Percentiles rank a stretch among this genome's conserved stretches.
Conservation (phyloP, 2,888 invertebrate species). For the Troides oblongomaculatus region DNA sequence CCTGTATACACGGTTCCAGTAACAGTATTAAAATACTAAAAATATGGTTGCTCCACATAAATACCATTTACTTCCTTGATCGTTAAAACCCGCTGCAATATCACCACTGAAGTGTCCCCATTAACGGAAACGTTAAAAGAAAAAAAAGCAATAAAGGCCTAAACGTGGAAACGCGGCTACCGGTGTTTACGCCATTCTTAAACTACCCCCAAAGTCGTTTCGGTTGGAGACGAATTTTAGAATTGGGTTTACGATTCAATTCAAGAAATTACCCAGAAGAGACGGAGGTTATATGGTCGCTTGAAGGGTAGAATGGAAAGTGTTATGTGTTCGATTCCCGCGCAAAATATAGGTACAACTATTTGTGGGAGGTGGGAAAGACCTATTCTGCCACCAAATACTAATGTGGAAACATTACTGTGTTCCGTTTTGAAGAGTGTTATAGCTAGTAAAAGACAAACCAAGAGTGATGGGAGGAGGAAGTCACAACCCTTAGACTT, state of each 20-base stretch:
- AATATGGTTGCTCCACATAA: too few species aligned
- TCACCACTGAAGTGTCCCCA: slow-evolving; percentile 56
- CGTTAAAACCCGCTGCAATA: slow-evolving; percentile 53
- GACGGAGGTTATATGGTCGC: not conserved
- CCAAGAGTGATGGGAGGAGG: too few species aligned
- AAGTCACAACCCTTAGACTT: too few species aligned
- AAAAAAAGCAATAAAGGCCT: slow-evolving; percentile 49
- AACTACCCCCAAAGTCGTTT: slow-evolving; percentile 15
- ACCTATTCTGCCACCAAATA: too few species aligned
- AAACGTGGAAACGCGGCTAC: slow-evolving; percentile 44
- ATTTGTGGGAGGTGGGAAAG: too few species aligned
- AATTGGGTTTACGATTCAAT: slow-evolving; percentile 8
- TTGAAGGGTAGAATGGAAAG: not conserved
- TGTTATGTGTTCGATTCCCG: not conserved
- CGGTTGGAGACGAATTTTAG: slow-evolving; percentile 18
- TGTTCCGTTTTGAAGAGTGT: too few species aligned
- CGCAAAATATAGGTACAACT: not conserved
- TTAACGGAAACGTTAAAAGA: slow-evolving; percentile 54
- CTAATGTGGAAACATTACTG: too few species aligned
- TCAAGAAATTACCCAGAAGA: not conserved
- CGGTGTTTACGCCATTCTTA: slow-evolving; percentile 25
- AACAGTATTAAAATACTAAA: not conserved
- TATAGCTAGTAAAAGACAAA: too few species aligned
- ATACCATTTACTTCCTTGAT: slow-evolving; percentile 34
- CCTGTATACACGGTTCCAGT: too few species aligned